Percentiles rank a stretch among this genome's conserved stretches.
Conservation (phyloP, 2,888 invertebrate genomes). For the Spodoptera littoralis region DNA sequence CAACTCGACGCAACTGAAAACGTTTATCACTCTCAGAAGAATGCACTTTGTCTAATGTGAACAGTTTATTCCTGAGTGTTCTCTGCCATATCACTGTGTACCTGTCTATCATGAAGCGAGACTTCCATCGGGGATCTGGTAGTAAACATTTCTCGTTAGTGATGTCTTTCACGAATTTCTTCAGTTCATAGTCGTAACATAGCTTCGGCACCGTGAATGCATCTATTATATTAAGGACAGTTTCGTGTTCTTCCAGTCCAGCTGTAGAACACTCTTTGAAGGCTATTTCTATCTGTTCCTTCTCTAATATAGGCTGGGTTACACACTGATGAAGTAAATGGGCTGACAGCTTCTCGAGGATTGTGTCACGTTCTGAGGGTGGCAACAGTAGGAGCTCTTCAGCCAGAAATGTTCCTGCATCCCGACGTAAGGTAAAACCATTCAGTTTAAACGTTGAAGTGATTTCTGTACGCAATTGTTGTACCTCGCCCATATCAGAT, state of each 20-base stretch:
- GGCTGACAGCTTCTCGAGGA: slow-evolving; percentile 93
- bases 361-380: slow-evolving; percentile 90
- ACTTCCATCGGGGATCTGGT: slow-evolving; percentile 91
- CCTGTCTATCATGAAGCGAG: slow-evolving; percentile 90
- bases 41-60: slow-evolving; percentile 90
- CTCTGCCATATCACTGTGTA: slow-evolving; percentile 93
- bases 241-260: slow-evolving; percentile 91
- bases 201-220: slow-evolving; percentile 95
- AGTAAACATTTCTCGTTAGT: slow-evolving; percentile 82
- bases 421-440: slow-evolving; percentile 92
- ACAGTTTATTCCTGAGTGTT: slow-evolving; percentile 93
- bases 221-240: slow-evolving; percentile 93
- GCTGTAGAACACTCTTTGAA: slow-evolving; percentile 90
- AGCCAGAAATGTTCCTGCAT: slow-evolving; percentile 92
- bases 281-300: slow-evolving; percentile 92
- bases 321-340: slow-evolving; percentile 94
- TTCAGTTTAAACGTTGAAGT: slow-evolving; percentile 92
- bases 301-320: slow-evolving; percentile 92
- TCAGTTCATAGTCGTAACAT: slow-evolving; percentile 92
- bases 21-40: slow-evolving; percentile 88
- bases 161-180: slow-evolving; percentile 91
- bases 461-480: slow-evolving; percentile 89
- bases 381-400: slow-evolving; percentile 91
- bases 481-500: slow-evolving; percentile 73
- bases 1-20: slow-evolving; percentile 91